Evolutionary conservation across 2,797 vertebrate genomes (phyloP).

Genomic region (Tiaroga cobitis): DNA sequence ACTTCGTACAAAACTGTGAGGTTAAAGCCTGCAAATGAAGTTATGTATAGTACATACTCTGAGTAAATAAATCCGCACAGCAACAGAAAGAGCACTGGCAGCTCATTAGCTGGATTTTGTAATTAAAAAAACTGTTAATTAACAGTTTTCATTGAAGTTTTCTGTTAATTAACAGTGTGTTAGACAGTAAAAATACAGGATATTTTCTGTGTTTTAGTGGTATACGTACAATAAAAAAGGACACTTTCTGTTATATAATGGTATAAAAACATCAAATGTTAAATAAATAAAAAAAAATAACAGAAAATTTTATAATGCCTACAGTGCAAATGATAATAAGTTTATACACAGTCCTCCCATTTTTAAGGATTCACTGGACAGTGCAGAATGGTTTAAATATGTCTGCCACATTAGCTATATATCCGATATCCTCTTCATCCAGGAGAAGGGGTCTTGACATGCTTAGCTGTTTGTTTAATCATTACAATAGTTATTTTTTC

Average conservation of each 20-base stretch:
- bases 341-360: not conserved
- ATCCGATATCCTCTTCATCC: not conserved
- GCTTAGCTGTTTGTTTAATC: not conserved
- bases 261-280: too few relatives aligned
- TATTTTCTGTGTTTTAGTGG: too few relatives aligned
- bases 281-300: too few relatives aligned
- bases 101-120: too few relatives aligned
- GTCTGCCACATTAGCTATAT: not conserved
- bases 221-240: too few relatives aligned
- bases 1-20: not conserved
- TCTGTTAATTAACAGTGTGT: too few relatives aligned
- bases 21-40: not conserved
- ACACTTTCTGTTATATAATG: too few relatives aligned
- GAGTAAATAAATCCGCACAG: too few relatives aligned
- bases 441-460: not conserved
- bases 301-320: too few relatives aligned
- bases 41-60: not conserved
- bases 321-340: not conserved
- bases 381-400: not conserved
- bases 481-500: not conserved
- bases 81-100: not conserved
- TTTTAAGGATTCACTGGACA: conserved; percentile 1
- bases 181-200: too few relatives aligned
- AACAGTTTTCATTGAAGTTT: too few relatives aligned
- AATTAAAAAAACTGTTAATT: too few relatives aligned